Conservation (phyloP, 2,888 invertebrate genomes). For the Crocallis elinguaria region DNA sequence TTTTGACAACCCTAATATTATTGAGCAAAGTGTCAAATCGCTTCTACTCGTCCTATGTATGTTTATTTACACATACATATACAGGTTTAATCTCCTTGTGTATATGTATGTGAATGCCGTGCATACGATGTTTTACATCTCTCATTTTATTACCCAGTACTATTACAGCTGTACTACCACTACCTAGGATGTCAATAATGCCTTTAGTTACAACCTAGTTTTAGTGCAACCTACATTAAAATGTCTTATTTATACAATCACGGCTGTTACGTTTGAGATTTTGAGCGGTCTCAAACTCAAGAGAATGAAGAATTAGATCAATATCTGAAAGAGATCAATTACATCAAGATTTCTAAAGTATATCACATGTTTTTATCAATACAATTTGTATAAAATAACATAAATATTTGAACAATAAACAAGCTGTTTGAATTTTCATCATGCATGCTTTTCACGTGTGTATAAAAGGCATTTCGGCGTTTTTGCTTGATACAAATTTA, state of each 20-base stretch:
- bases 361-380: background rate
- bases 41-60: constrained; percentile 45
- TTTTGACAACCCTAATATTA: constrained; percentile 53
- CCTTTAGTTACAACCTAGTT: background rate
- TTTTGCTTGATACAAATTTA: too few relatives aligned
- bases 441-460: too few relatives aligned
- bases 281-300: constrained; percentile 16
- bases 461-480: too few relatives aligned
- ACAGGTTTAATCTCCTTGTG: constrained; percentile 35
- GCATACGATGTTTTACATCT: constrained; percentile 38
- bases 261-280: background rate
- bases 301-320: background rate
- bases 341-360: background rate
- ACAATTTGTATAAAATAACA: background rate
- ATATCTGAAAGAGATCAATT: constrained; percentile 12
- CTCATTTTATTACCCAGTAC: constrained; percentile 35
- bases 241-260: background rate
- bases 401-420: too few relatives aligned
- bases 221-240: constrained; percentile 6
- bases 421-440: too few relatives aligned
- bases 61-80: constrained; percentile 41
- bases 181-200: too few relatives aligned
- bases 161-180: background rate
- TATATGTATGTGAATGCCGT: constrained; percentile 42
- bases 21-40: constrained; percentile 67